Base-by-base conservation (phyloP, 2,797 vertebrate species). In the Galagoides demidoff region DNA sequence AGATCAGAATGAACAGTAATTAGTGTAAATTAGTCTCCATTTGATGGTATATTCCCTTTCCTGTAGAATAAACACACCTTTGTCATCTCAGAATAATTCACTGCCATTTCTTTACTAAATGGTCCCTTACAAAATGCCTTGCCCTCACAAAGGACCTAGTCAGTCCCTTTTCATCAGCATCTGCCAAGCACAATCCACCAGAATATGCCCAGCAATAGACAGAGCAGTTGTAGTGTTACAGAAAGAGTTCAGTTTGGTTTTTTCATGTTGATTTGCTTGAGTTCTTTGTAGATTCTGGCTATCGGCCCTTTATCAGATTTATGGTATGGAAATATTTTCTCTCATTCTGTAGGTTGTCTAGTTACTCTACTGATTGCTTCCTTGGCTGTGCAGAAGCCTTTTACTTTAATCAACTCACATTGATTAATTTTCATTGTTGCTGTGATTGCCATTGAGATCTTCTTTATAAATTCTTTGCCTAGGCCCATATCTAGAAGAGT, bases 1-100 rank as follows among this genome's bases (percentile, higher is more conserved):
- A 11, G 43, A 76, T 90, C 76, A 94, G 81, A 88, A 90, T 49
- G 37, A 90, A 37, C 71, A 94, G 43, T 39, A 61, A 90, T 20
- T 23, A 73, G 31, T 34, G 3, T 39, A 78, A 87, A 83, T 89
- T 59, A 49, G 1, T 85, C 71, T 96, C 39, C 63, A 87, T 90
- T 94, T 90, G 5, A 63, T 31, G 31, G 16, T 73, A 13, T 23
- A 39, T 81, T 95, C 52, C 37, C 68, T 87, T 89, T 86, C 57
- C 74, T 76, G 31, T 2, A 57, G 43, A 82, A 94, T 73, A 13
- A 85, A 82, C 81, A 77, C 37, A 78, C 9, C 14, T 89, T 96
- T 85, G 9, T 55, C 71, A 95, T 3, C 45, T 88, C 43, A 71
- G 71, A 92, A 68, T 13, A 89, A 64, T 77, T 90, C 37, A 55